Base-by-base conservation (phyloP, 2,113 vertebrate species). In the Neopipo cinnamomea region DNA sequence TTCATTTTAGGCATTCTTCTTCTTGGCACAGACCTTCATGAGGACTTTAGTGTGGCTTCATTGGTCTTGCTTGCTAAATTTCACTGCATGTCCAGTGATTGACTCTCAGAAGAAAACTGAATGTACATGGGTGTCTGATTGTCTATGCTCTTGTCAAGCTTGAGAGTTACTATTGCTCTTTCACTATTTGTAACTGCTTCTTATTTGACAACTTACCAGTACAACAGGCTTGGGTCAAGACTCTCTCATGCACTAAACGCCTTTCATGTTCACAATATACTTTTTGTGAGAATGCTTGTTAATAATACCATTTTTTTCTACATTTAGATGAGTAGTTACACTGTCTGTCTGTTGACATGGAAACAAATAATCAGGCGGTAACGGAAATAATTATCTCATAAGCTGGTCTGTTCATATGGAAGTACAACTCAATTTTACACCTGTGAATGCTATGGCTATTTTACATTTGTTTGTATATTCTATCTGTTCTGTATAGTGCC, bases 71-170 rank as follows among this genome's bases (percentile, higher is more conserved):
- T 70, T 78, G 35, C 4, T 63, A 52, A 77, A 50, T 76, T 86
- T 83, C 35, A 66, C 21, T 31, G 22, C 17, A 7, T 37, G 19
- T 58, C 22, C 73, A 8, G 41, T 49, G 42, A 70, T 3, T 39
- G 50, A 18, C 19, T 70, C 14, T 72, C 66, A 55, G 53, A 77
- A 79, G 35, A 89, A 94, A 94, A 65, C 13, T 20, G 47, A 89
- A 68, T 0, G 15, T n/a, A 72, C 28, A 39, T 1, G 19, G 9
- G 3, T 2, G 1, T 22, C 23, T 52, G 27, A 39, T 21, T 50
- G 25, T 46, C 46, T 73, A 37, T 1, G 0, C 4, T 42, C n/a
- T 76, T 80, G 37, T 65, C 66, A 62, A 58, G 59, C 14, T 31
- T 76, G 22, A 70, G 58, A 85, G 30, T 28, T 35, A 20, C 22